phyloP scores from a whole-genome alignment of 2,888 invertebrate genomes.

The Watsonalla cultraria region DNA sequence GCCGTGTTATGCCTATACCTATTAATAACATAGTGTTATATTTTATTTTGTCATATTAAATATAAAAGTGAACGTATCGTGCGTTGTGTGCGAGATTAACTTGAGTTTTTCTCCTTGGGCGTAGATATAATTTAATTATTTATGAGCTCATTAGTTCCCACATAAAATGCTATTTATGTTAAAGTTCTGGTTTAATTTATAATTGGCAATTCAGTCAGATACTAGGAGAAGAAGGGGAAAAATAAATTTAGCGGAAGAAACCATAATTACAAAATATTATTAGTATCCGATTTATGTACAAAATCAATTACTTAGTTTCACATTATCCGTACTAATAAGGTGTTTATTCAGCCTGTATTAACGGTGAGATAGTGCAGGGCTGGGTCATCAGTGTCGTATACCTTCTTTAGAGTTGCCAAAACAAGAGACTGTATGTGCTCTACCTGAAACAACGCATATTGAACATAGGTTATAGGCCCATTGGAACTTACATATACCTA shows the following conservation, averaged over 20 bases:
- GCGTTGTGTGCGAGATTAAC: no score
- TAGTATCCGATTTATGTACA: not conserved
- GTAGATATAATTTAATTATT: no score
- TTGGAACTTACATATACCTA: no score
- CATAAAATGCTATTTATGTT: no score
- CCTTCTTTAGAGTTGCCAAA: slow-evolving; percentile 74
- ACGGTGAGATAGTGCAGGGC: slow-evolving; percentile 63
- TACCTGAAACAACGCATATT: slow-evolving; percentile 74
- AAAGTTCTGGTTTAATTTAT: no score
- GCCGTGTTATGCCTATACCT: not conserved
- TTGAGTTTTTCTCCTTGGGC: no score
- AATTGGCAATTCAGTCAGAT: no score
- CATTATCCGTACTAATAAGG: no score
- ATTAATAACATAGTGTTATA: not conserved
- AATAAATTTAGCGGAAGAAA: no score
- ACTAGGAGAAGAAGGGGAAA: no score
- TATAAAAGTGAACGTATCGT: not conserved
- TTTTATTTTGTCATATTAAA: not conserved
- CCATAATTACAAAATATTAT: no score
- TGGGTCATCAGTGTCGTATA: slow-evolving; percentile 73
- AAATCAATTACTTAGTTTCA: not conserved
- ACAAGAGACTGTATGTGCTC: slow-evolving; percentile 86
- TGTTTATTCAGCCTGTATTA: slow-evolving; percentile 20
- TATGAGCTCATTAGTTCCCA: no score
- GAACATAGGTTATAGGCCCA: not conserved